phyloP scores from a whole-genome alignment of 2,888 invertebrate genomes.

The Gastracanthus pulcherrimus region DNA sequence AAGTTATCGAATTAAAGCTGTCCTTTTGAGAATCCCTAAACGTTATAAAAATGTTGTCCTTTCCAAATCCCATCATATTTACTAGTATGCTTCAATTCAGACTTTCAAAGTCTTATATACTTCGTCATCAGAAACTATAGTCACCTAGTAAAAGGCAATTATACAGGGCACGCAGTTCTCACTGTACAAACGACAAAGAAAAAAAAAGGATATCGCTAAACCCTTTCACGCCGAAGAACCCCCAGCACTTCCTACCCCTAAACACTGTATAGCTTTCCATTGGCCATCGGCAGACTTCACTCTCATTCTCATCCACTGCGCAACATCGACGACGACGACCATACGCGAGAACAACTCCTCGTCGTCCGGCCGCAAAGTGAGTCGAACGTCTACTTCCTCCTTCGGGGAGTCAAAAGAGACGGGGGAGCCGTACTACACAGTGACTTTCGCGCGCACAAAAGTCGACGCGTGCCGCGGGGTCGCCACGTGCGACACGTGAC shows the following conservation, averaged over 20 bases:
- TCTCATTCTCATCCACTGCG: not conserved
- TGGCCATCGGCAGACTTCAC: not conserved
- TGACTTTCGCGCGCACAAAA: slow-evolving; percentile 63
- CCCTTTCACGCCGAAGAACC: too few species aligned
- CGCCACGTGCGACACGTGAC: slow-evolving; percentile 75
- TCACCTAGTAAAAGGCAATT: too few species aligned
- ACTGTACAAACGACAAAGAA: too few species aligned
- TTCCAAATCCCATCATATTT: too few species aligned
- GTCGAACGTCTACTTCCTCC: not conserved
- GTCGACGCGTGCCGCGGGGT: slow-evolving; percentile 61
- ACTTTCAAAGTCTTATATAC: too few species aligned
- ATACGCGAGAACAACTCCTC: not conserved
- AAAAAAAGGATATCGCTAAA: too few species aligned
- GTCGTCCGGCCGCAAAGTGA: slow-evolving; percentile 30
- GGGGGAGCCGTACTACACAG: not conserved
- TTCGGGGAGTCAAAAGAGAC: not conserved
- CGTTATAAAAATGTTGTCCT: too few species aligned
- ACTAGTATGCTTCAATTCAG: too few species aligned
- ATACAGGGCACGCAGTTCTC: too few species aligned
- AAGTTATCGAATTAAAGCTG: too few species aligned
- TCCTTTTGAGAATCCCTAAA: too few species aligned
- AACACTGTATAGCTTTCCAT: not conserved
- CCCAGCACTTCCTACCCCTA: not conserved
- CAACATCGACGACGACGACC: not conserved
- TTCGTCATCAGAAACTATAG: too few species aligned